Conservation (phyloP, 1,140 invertebrate species). For the Whitmania pigra region DNA sequence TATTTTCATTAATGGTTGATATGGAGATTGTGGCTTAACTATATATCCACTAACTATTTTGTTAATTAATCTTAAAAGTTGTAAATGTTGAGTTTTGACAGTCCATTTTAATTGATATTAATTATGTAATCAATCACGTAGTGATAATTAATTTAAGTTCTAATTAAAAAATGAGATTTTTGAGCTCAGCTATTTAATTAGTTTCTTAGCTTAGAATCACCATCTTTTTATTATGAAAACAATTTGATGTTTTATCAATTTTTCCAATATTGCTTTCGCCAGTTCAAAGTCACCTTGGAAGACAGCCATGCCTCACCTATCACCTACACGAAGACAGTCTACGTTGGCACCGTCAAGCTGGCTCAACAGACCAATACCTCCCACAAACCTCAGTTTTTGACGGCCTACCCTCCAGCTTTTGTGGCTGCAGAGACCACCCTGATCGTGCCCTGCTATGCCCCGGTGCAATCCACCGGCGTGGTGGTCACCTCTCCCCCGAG, state of each 20-base stretch:
- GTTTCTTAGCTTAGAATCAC: background rate
- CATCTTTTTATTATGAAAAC: background rate
- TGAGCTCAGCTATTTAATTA: no score
- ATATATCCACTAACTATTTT: no score
- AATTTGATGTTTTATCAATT: background rate
- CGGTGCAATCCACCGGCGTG: background rate
- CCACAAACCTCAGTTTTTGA: slow-evolving; percentile 4
- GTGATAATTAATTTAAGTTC: background rate
- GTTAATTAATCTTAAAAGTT: no score
- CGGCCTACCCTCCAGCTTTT: background rate
- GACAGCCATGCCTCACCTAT: slow-evolving; percentile 13
- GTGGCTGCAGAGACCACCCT: background rate
- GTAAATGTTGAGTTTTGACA: no score
- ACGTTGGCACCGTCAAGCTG: slow-evolving; percentile 25
- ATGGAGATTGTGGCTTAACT: no score
- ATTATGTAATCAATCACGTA: no score
- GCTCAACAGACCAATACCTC: slow-evolving; percentile 18
- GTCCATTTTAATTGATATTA: no score
- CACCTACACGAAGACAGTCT: slow-evolving; percentile 20
- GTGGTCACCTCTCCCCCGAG: background rate
- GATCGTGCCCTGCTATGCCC: background rate
- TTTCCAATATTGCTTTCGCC: background rate
- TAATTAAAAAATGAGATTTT: no score
- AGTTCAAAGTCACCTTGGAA: slow-evolving; percentile 24
- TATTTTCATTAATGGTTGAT: no score